phyloP scores from a whole-genome alignment of 1,140 invertebrate species.

The Euura saliciscinereae region DNA sequence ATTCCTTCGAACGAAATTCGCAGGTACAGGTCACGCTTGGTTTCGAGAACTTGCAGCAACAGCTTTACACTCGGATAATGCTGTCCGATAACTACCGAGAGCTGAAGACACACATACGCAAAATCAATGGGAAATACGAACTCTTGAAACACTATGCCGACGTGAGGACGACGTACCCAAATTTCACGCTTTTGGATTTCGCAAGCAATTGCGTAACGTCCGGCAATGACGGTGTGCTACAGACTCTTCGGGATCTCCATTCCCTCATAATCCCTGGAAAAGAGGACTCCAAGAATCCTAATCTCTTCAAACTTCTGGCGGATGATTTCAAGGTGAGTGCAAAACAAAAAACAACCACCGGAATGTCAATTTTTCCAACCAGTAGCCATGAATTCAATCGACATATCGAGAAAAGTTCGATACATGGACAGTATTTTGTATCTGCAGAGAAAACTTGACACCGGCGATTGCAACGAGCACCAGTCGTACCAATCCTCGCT shows the following conservation, averaged over 20 bases:
- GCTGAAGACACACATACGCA: constrained; percentile 62
- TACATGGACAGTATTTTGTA: constrained; percentile 21
- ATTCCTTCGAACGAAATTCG: constrained; percentile 38
- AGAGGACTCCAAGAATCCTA: constrained; percentile 44
- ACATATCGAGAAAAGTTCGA: no score
- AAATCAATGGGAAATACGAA: constrained; percentile 57
- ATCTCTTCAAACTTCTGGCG: constrained; percentile 57
- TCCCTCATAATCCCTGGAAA: constrained; percentile 60
- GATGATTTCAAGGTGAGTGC: constrained; percentile 60
- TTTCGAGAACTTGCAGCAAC: constrained; percentile 43
- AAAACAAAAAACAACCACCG: no score
- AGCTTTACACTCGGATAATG: constrained; percentile 53
- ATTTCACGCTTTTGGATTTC: constrained; percentile 71
- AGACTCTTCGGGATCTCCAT: constrained; percentile 71
- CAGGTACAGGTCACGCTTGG: constrained; percentile 28
- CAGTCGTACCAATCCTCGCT: constrained; percentile 82
- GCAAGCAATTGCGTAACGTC: constrained; percentile 70
- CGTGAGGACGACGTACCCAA: constrained; percentile 60
- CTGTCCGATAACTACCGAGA: constrained; percentile 65
- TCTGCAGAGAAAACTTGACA: constrained; percentile 67
- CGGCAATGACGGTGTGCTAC: constrained; percentile 64
- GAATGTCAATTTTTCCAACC: no score
- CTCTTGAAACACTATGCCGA: constrained; percentile 63
- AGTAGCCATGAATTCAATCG: no score
- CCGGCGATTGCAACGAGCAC: constrained; percentile 71